Evolutionary conservation across 1,140 invertebrate species (phyloP), one percentile per base, ranked within the genome.

Genomic region (Caerostris darwini): DNA sequence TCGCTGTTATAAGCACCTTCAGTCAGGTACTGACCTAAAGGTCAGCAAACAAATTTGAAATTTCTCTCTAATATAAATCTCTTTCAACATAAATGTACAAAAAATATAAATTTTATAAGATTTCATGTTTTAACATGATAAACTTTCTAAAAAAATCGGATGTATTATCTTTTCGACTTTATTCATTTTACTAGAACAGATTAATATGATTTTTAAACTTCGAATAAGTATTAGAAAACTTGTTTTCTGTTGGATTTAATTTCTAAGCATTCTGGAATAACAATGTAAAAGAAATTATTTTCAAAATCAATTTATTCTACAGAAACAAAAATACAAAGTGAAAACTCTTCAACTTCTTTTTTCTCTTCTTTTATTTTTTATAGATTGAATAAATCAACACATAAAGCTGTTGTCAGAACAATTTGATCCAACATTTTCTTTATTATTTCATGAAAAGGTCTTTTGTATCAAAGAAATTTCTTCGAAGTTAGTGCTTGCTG

Each of bases 391-490:
- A 34, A 34, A 34, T 34, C 34, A 34, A 34, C 34, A 34, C 34
- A 34, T 34, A 0, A 34, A 34, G 34, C 34, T 34, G 34, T 34
- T 34, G 34, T 83, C 82, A 58, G 82, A 83, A 83, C 82, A 83
- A 57, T 83, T 83, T 83, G 82, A 83, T 83, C 82, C n/a, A 83
- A 58, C 82, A 19, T 57, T 83, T 83, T 83, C 82, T 83, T 83
- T 83, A 17, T 83, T 57, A 83, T 58, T 83, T 83, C 71, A 77
- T 83, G 12, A 54, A 6, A 57, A 83, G 56, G 56, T 83, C 82
- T 56, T 77, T 77, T 77, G 56, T 83, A 83, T 83, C 82, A 83
- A 77, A 58, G 82, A 83, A 83, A 57, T 83, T 83, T 83, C 14
- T 83, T 83, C 82, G 19, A 14, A 12, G 54, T 54, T 34, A 57